Evolutionary conservation across 2,113 vertebrate species (phyloP).

Genomic region (Taurulus bubalis): DNA sequence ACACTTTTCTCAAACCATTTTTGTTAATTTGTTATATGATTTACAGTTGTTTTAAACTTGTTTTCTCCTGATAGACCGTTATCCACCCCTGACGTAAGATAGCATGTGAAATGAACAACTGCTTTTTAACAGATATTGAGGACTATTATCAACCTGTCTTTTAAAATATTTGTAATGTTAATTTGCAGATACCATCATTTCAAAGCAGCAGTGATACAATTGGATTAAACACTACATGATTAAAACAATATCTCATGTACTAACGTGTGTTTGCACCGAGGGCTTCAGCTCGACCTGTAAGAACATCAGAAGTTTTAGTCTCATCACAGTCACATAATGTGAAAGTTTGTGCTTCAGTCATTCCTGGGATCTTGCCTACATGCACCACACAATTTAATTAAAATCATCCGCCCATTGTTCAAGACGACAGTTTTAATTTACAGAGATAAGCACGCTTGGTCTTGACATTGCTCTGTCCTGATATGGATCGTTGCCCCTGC

Average conservation of each 20-base stretch:
- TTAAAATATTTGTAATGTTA: not conserved
- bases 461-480: conserved; percentile 71
- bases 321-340: conserved; percentile 26
- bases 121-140: not conserved
- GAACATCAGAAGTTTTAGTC: conserved; percentile 30
- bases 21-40: not conserved
- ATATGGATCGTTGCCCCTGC: conserved; percentile 65
- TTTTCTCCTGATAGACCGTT: not conserved
- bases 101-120: not conserved
- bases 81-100: not conserved
- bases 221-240: not conserved
- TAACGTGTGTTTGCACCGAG: conserved; percentile 14
- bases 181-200: not conserved
- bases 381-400: conserved; percentile 65
- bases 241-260: not conserved
- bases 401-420: conserved; percentile 78
- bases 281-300: conserved; percentile 7
- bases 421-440: conserved; percentile 79
- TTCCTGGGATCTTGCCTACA: conserved; percentile 41
- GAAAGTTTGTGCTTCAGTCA: conserved; percentile 46
- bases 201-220: not conserved
- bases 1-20: not conserved
- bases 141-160: not conserved
- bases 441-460: conserved; percentile 73
- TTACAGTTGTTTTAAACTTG: not conserved